These are phyloP conservation scores for Hypomesus transpacificus DNA, from an alignment of 2,113 vertebrate genomes.

Conservation along the genomic window DNA sequence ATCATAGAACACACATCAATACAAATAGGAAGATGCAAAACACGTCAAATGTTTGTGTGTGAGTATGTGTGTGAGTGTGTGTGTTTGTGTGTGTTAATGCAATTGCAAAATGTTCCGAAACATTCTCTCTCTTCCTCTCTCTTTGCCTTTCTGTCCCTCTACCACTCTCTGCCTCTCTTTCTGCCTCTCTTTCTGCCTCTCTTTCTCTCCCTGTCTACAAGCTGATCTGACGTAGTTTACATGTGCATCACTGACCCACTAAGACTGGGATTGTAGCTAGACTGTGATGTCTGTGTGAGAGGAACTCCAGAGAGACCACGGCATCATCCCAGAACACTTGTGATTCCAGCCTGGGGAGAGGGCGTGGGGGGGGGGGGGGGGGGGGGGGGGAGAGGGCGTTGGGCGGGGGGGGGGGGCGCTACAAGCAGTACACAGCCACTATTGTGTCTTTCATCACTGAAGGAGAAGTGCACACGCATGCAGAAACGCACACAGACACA, in stretches of 20 bases:
- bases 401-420: too few relatives aligned
- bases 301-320: conserved; percentile 3
- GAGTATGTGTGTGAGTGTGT: too few relatives aligned
- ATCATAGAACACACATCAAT: too few relatives aligned
- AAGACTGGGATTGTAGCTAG: conserved; percentile 19
- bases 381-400: not conserved
- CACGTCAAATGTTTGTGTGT: too few relatives aligned
- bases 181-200: not conserved
- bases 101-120: too few relatives aligned
- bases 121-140: not conserved
- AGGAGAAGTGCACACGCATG: not conserved
- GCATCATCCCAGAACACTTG: not conserved
- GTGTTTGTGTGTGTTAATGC: too few relatives aligned
- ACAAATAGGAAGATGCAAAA: too few relatives aligned
- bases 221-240: conserved; percentile 23
- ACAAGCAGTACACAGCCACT: not conserved
- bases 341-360: not conserved
- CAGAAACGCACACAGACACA: not conserved
- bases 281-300: conserved; percentile 16
- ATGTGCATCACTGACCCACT: conserved; percentile 11
- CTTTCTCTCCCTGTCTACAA: conserved; percentile 15
- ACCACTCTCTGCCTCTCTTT: not conserved
- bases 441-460: not conserved
- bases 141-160: not conserved
- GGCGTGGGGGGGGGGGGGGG: not conserved